Evolutionary conservation across 2,888 invertebrate genomes (phyloP), one percentile per base, ranked within the genome.

Genomic region (Fragum fragum): DNA sequence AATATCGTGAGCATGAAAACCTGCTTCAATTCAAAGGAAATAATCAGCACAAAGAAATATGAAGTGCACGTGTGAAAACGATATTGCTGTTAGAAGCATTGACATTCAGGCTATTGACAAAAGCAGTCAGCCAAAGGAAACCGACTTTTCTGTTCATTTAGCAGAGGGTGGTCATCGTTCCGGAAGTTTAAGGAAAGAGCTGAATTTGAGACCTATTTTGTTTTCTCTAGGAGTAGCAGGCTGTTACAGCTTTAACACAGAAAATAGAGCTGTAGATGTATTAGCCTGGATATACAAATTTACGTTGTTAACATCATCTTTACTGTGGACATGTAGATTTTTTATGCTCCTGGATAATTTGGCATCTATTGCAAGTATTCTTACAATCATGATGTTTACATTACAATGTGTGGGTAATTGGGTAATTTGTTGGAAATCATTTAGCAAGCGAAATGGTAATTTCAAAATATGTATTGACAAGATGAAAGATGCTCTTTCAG

Each of bases 401-500:
- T 28, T 61, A n/a, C 32, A 61, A 61, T 29, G 61, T 32, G 32
- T 32, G 1, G 1, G 32, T 14, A 61, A 61, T 29, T 61, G 61
- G 61, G 3, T 32, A n/a, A 18, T 61, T 32, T 32, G 61, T 61
- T 61, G 61, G 61, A 61, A 61, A 32, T 32, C 32, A 1, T 61
- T 61, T 32, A 61, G 61, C 18, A 32, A 11, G 32, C 0, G n/a
- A 32, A n/a, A 16, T n/a, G 61, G 61, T 9, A 29, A 61, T 28
- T 61, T 61, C 29, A 29, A 61, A 61, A 32, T 28, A 32, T 32
- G 9, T 7, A 61, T 61, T 1, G n/a, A 32, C 32, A 61, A 32
- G 28, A 18, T 32, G 6, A 61, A 32, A n/a, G 32, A 5, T 5
- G 6, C 32, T 18, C 14, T 61, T 32, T 28, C n/a, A 1, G 61